Evolutionary conservation across 2,113 vertebrate species (phyloP), one percentile per base, ranked within the genome.

Genomic region (Sorex fumeus): DNA sequence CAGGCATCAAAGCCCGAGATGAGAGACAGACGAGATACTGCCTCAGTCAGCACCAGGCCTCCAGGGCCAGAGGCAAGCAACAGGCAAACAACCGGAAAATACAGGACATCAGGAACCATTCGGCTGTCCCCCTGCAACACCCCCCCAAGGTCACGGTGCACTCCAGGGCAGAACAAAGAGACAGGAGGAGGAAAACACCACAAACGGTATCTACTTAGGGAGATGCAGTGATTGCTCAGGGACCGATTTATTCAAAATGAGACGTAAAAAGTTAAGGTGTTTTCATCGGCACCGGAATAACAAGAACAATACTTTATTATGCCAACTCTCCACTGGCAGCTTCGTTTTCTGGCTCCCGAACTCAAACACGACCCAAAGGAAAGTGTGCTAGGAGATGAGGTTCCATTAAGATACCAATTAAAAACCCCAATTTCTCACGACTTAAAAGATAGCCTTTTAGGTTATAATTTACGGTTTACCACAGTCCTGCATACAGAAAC

Each of bases 1-100:
- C 97, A 98, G 97, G 98, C 98, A 98, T 98, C 98, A 98, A 98
- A 98, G 98, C 98, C 97, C 96, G 97, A 98, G 98, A 98, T 98
- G 97, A 98, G 97, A 98, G 98, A 96, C 96, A 34, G 97, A 97
- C 98, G 98, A 97, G 98, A 98, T 96, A 97, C 96, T 94, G 98
- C 97, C 97, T 93, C 97, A 98, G 97, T 98, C 98, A 98, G 98
- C 98, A 98, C 97, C 98, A 97, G 87, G 97, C 96, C 94, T 96
- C 94, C 75, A 91, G 94, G 96, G 94, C 98, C 97, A 98, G 97
- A 97, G 98, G 98, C 98, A 96, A 97, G 97, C 98, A 98, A 97
- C 91, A 97, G 98, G 98, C 97, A 97, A 96, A 97, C 87, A 95
- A 98, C 97, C 97, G 97, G 97, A 95, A 98, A 98, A 97, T 10